Conservation (phyloP, 2,888 invertebrate genomes). For the Lochmaea capreae region DNA sequence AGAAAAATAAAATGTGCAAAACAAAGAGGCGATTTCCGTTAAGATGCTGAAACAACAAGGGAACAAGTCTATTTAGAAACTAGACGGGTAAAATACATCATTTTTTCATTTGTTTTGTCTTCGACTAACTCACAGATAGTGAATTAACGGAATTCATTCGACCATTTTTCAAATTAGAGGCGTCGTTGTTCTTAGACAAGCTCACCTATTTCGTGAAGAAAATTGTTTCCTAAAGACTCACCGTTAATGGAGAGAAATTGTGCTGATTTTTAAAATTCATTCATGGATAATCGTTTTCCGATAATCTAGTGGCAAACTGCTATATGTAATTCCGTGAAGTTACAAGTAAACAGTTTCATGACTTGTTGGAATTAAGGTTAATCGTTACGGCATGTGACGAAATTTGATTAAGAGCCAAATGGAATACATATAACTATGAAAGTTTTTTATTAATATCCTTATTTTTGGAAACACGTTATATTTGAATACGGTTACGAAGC, state of each 20-base stretch:
- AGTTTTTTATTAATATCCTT: not conserved
- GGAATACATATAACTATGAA: not conserved
- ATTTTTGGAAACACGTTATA: too few species aligned
- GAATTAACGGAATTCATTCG: too few species aligned
- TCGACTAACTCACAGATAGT: too few species aligned
- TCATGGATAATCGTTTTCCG: constrained; percentile 13
- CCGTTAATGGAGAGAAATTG: constrained; percentile 12
- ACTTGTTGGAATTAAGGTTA: not conserved
- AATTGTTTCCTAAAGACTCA: constrained; percentile 2
- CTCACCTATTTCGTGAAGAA: constrained; percentile 1
- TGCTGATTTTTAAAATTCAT: constrained; percentile 12
- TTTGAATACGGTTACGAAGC: too few species aligned
- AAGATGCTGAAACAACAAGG: too few species aligned
- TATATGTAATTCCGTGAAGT: not conserved
- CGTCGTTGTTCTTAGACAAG: not conserved
- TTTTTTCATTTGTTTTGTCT: too few species aligned
- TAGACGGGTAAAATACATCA: too few species aligned
- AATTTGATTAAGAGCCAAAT: not conserved
- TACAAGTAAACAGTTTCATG: constrained; percentile 2
- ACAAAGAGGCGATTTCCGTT: too few species aligned
- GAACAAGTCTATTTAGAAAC: too few species aligned
- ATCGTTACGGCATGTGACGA: not conserved
- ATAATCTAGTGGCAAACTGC: not conserved
- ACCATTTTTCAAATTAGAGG: too few species aligned
- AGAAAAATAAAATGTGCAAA: too few species aligned